Base-by-base conservation (phyloP, 1,140 invertebrate species). In the Calephelis nemesis region DNA sequence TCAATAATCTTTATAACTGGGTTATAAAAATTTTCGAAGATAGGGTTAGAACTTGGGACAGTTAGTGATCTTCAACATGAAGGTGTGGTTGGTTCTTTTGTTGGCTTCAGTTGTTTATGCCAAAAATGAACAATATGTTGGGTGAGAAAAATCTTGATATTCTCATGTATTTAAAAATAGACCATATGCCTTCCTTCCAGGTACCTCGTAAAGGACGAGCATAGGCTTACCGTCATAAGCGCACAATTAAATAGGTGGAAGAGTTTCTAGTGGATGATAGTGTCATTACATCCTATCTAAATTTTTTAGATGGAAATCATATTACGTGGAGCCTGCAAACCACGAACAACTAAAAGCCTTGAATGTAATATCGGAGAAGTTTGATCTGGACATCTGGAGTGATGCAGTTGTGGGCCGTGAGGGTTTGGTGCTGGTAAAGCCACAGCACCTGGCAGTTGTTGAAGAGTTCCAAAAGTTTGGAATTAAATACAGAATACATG, bases 231-330 rank as follows among this genome's bases (percentile, higher is more conserved):
- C 30, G 4, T 30, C 30, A 30, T 2, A 1, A 30, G 30, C 30
- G 1, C 30, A 30, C 30, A 30, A 1, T 2, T 30, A 2, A 30
- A 0, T 30, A 30, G 30, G 30, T 30, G 30, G 30, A 1, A 30
- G 30, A 30, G 30, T 30, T 30, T 30, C 4, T 19, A 19, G 15
- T 19, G 15, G 15, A 19, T 19, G 30, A 30, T 30, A 30, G 30
- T 30, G 30, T 0, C 4, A 30, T 30, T 30, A 4, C 30, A 30
- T 30, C 30, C 30, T 45, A 45, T 45, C 13, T 52, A 52, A 15
- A 8, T 15, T 52, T 74, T 73, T 10, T 65, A 86, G 81, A 47
- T 86, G 82, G 81, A 86, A 82, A 58, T 81, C 84, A 1, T 84
- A 78, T 71, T 81, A 69, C 39, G 71, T 84, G 11, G 73, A 63